phyloP scores from a whole-genome alignment of 2,113 vertebrate genomes.

The rabbit (Oryctolagus cuniculus) region mOryCun1.1 NC_091453.1:64959501-64960000 shows the following conservation, averaged over 20 bases:
- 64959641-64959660: too few species aligned
- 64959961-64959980: constrained; percentile 30
- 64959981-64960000: not conserved
- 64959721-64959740: too few species aligned
- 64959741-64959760: not conserved
- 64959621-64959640: too few species aligned
- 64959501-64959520: too few species aligned
- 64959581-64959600: too few species aligned
- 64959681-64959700: too few species aligned
- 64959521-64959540: too few species aligned
- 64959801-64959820: constrained; percentile 46
- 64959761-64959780: not conserved
- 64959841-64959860: not conserved
- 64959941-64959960: not conserved
- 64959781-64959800: constrained; percentile 22
- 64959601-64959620: too few species aligned
- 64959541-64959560: too few species aligned
- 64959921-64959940: not conserved
- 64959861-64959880: not conserved
- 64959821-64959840: constrained; percentile 7
- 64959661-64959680: too few species aligned
- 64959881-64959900: constrained; percentile 5
- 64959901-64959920: not conserved
- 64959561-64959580: too few species aligned
- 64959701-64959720: too few species aligned